Evolutionary conservation across 1,140 invertebrate species (phyloP).

Genomic region (Oryzaephilus surinamensis): DNA sequence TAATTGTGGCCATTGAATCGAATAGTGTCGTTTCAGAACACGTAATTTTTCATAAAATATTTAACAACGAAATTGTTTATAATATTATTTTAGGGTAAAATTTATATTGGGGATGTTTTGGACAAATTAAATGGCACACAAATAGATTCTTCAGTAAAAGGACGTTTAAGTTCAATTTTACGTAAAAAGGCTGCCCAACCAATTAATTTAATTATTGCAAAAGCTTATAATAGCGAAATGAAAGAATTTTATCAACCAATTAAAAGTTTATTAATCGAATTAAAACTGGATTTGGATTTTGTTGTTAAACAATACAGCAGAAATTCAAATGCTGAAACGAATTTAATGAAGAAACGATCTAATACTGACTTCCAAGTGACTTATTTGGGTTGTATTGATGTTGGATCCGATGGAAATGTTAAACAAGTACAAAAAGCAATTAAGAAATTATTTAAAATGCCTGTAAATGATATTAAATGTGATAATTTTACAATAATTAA

Average conservation of each 20-base stretch:
- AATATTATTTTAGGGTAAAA: too few relatives aligned
- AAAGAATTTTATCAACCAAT: conserved; percentile 36
- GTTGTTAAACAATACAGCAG: too few relatives aligned
- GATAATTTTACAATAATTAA: too few relatives aligned
- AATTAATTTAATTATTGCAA: conserved; percentile 43
- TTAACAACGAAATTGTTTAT: too few relatives aligned
- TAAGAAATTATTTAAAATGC: conserved; percentile 28
- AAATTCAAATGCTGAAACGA: background rate
- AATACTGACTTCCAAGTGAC: conserved; percentile 34
- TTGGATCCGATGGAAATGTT: conserved; percentile 41
- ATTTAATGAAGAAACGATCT: too few relatives aligned
- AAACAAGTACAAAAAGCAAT: conserved; percentile 45
- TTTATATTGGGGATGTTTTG: conserved; percentile 51
- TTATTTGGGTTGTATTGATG: conserved; percentile 39
- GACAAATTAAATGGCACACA: conserved; percentile 49
- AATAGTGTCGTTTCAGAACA: conserved; percentile 47
- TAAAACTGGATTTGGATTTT: conserved; percentile 23
- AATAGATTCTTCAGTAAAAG: conserved; percentile 38
- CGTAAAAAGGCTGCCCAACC: conserved; percentile 40
- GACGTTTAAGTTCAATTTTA: conserved; percentile 42
- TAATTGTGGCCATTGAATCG: conserved; percentile 41
- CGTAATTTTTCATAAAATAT: too few relatives aligned
- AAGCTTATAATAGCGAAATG: conserved; percentile 38
- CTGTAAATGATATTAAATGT: conserved; percentile 1
- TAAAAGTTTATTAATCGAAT: conserved; percentile 28